Evolutionary conservation across 2,797 vertebrate species (phyloP), one percentile per base, ranked within the genome.

Genomic region (Neosilurus mollespiculum): DNA sequence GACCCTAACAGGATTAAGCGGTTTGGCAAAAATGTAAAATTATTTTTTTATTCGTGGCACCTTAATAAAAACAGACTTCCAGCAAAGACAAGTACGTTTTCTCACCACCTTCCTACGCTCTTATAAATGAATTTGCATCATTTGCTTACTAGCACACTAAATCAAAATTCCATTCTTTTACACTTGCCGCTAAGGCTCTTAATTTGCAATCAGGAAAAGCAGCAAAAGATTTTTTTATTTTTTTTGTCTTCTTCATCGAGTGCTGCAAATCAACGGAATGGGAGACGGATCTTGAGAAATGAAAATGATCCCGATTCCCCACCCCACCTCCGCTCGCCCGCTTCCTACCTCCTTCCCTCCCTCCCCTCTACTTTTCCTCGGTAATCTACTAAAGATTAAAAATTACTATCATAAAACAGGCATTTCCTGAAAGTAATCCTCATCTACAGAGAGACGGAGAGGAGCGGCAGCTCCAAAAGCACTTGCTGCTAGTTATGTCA

Each of bases 331-430:
- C 37, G 4, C 20, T 20, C 9, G 26, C 83, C 10, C 34, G 0
- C 26, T 65, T 26, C 24, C 51, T 61, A 85, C 81, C 82, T 65
- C 73, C 61, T 26, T 84, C 49, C 9, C 62, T 82, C 18, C 94
- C 95, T 94, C 94, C 94, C 93, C 94, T 95, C 94, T 94, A 94
- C 94, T 95, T 95, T 96, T 94, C 96, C 95, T 95, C 94, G 95
- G 95, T 97, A 98, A 98, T 98, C 96, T 97, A 96, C 93, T 95
- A 95, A 97, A 98, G 97, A 98, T 98, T 98, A 96, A 96, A 97
- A 96, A 93, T 95, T 94, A 95, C 95, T 95, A 96, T 98, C 96
- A 97, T 97, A 97, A 98, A 98, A 97, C 96, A 96, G 95, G 95
- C 96, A 96, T 97, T 96, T 96, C 96, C 96, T 96, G 95, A 96